Conservation (phyloP, 2,113 vertebrate species). For the Oncorhynchus kisutch region DNA sequence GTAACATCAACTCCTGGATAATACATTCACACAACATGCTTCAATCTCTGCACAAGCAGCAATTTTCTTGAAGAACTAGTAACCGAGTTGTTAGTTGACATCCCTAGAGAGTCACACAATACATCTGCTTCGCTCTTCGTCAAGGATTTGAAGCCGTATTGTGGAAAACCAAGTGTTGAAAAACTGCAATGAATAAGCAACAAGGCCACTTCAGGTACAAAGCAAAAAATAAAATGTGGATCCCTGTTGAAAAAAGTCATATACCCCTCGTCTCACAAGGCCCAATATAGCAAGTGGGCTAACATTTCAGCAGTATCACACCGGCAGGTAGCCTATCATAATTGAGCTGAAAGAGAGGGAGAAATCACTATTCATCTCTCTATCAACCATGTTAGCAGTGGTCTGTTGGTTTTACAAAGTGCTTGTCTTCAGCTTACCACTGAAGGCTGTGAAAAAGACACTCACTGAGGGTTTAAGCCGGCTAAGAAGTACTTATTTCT, state of each 20-base stretch:
- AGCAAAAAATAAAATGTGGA: too few species aligned
- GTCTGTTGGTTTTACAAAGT: background rate
- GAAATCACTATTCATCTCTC: too few species aligned
- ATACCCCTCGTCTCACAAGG: too few species aligned
- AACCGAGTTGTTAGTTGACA: background rate
- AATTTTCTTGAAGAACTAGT: background rate
- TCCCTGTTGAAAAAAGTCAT: too few species aligned
- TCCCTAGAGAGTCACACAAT: background rate
- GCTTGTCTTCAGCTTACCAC: background rate
- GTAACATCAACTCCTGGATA: too few species aligned
- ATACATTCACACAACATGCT: too few species aligned
- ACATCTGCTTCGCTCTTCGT: background rate
- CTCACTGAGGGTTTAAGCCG: background rate
- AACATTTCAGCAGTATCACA: too few species aligned
- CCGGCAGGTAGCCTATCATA: too few species aligned
- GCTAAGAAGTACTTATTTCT: background rate
- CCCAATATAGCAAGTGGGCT: too few species aligned
- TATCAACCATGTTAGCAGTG: background rate
- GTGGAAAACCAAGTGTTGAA: background rate
- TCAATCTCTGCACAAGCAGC: background rate
- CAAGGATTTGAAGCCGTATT: background rate
- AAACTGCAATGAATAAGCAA: too few species aligned
- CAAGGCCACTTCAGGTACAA: too few species aligned
- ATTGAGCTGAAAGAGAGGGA: too few species aligned
- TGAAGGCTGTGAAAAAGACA: background rate